Conservation (phyloP, 2,888 invertebrate genomes). For the Andrena bicolor region DNA sequence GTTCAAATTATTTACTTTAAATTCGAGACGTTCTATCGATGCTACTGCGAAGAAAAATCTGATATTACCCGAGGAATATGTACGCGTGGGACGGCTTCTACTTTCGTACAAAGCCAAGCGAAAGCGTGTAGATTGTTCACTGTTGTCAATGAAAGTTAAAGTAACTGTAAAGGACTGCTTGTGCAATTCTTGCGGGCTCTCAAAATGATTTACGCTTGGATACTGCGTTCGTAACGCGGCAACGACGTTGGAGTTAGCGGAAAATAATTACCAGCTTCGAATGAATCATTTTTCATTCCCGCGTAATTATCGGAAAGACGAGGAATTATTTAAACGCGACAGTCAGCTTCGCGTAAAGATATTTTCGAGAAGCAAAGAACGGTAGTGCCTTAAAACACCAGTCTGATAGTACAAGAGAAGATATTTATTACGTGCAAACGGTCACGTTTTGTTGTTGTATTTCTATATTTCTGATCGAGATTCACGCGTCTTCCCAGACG, state of each 20-base stretch:
- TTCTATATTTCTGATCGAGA: conserved; percentile 41
- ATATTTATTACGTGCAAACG: conserved; percentile 57
- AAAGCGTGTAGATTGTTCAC: background rate
- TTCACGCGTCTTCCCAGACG: conserved; percentile 28
- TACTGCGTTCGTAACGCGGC: no score
- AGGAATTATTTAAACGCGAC: conserved; percentile 6
- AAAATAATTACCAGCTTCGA: background rate
- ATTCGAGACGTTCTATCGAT: background rate
- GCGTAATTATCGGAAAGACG: background rate
- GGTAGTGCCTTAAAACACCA: conserved; percentile 65
- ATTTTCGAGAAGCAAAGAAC: conserved; percentile 22
- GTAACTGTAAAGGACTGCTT: background rate
- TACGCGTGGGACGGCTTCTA: conserved; percentile 14
- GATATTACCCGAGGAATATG: conserved; percentile 19
- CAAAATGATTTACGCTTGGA: background rate
- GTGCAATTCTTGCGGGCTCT: background rate
- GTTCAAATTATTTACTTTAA: conserved; percentile 8
- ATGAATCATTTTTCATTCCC: conserved; percentile 1
- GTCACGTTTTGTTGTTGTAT: conserved; percentile 41
- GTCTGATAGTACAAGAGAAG: conserved; percentile 63
- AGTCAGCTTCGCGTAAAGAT: conserved; percentile 17
- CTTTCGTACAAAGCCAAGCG: conserved; percentile 9
- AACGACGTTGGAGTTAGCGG: background rate
- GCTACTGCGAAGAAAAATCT: background rate
- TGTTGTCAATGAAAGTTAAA: background rate